phyloP scores from a whole-genome alignment of 1,140 invertebrate species.

The Prorops nasuta region DNA sequence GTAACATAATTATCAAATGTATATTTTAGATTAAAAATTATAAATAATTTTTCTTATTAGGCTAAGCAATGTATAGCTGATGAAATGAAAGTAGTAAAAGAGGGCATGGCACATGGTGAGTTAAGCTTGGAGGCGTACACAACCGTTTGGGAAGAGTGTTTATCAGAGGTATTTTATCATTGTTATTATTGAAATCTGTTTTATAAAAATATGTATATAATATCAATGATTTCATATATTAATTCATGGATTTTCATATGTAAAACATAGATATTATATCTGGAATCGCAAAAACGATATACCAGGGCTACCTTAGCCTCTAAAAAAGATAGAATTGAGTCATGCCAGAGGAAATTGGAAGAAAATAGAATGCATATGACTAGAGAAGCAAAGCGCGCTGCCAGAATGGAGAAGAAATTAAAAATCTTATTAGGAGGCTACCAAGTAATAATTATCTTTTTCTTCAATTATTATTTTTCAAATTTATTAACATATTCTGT shows the following conservation, averaged over 20 bases:
- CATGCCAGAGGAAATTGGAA: constrained; percentile 87
- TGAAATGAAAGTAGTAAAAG: constrained; percentile 88
- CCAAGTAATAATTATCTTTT: constrained; percentile 65
- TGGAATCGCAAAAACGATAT: constrained; percentile 87
- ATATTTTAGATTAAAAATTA: neutral
- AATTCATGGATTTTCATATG: no score
- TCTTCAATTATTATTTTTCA: constrained; percentile 12
- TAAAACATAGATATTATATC: constrained; percentile 71
- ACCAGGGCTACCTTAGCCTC: constrained; percentile 91
- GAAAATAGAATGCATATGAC: constrained; percentile 93
- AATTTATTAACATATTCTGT: no score
- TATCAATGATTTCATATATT: no score
- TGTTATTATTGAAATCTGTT: no score
- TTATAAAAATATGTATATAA: no score
- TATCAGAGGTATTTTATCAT: constrained; percentile 71
- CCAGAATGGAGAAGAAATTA: constrained; percentile 97
- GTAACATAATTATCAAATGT: constrained; percentile 40
- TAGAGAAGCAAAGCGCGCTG: constrained; percentile 91
- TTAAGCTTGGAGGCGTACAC: constrained; percentile 86
- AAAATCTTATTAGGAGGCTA: constrained; percentile 92
- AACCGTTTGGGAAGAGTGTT: constrained; percentile 97
- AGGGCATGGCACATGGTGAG: constrained; percentile 94
- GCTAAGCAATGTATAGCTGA: constrained; percentile 69
- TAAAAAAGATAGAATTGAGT: constrained; percentile 94
- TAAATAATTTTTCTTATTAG: constrained; percentile 31